Evolutionary conservation across 2,113 vertebrate species (phyloP).

Genomic region (Caretta caretta): DNA sequence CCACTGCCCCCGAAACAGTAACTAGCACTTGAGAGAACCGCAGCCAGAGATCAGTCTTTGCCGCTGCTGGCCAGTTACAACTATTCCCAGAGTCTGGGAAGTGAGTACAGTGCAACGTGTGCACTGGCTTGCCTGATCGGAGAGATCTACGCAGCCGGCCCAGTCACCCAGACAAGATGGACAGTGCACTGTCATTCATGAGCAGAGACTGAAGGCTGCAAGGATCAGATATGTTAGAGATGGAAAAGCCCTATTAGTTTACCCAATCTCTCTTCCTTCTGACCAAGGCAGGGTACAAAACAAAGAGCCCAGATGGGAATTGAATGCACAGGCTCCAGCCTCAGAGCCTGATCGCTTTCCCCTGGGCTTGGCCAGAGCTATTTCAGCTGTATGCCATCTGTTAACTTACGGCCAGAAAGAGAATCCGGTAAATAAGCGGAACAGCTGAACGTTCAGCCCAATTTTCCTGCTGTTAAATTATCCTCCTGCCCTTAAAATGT

Average conservation of each 20-base stretch:
- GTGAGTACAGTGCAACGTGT: rapidly evolving
- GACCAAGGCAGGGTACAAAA: background rate
- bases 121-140: background rate
- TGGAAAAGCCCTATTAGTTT: background rate
- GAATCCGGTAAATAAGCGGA: conserved; percentile 9
- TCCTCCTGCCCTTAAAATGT: background rate
- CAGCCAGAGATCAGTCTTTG: background rate
- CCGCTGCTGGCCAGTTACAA: background rate
- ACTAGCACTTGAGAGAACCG: background rate
- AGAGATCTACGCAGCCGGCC: background rate
- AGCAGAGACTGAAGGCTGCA: background rate
- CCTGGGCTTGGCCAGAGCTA: background rate
- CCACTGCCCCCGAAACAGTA: conserved; percentile 45
- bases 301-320: conserved; percentile 47
- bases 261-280: background rate
- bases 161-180: background rate
- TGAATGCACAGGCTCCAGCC: background rate
- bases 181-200: background rate
- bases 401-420: conserved; percentile 40
- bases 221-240: background rate
- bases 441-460: conserved; percentile 19
- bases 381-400: conserved; percentile 3
- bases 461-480: background rate
- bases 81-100: background rate
- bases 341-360: background rate